These are phyloP conservation scores for Parambassis ranga DNA, from an alignment of 2,797 vertebrate genomes.

Conservation along the genomic window DNA sequence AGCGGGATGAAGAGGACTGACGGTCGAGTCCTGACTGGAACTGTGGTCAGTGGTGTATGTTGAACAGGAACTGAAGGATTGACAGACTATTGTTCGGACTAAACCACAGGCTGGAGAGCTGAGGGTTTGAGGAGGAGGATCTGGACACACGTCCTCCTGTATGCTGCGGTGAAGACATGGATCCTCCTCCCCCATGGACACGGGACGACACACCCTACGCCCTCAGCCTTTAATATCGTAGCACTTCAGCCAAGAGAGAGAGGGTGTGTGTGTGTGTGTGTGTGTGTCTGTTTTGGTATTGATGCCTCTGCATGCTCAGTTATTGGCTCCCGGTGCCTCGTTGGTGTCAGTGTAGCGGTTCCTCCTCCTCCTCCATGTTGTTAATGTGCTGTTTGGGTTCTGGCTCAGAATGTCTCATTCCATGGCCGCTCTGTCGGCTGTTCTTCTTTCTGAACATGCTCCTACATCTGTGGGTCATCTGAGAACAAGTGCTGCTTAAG, in stretches of 20 bases:
- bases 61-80: too few species aligned
- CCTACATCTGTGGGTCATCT: too few species aligned
- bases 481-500: too few species aligned
- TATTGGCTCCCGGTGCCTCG: conserved; percentile 32
- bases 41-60: too few species aligned
- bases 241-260: conserved; percentile 8
- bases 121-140: too few species aligned
- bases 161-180: neutral
- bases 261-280: neutral
- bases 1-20: neutral
- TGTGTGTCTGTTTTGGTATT: conserved; percentile 10
- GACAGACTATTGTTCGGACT: too few species aligned
- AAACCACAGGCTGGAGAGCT: too few species aligned
- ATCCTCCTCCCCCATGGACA: neutral
- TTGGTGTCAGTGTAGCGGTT: conserved; percentile 12
- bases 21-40: neutral
- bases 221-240: conserved; percentile 27
- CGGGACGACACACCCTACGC: neutral
- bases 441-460: neutral
- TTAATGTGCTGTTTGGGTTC: conserved; percentile 1
- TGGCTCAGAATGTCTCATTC: too few species aligned
- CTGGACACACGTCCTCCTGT: neutral
- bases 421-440: too few species aligned
- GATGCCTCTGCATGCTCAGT: conserved; percentile 65
- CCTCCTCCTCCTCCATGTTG: neutral